Percentiles rank a stretch among this genome's conserved stretches.
These are phyloP conservation scores for Phyllostomus discolor DNA, from an alignment of 2,113 vertebrate species.

Conservation along the genomic window DNA sequence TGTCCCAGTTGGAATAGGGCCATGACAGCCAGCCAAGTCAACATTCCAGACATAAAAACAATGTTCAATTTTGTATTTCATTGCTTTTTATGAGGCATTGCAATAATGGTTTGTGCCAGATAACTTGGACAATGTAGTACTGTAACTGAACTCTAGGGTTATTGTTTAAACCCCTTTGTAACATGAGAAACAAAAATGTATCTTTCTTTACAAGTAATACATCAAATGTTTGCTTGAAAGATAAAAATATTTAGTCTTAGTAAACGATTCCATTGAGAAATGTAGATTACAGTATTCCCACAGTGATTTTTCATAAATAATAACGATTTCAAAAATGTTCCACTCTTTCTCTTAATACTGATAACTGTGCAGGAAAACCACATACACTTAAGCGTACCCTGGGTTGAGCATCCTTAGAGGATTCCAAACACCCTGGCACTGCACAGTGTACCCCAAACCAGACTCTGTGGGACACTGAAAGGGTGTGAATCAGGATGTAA, in stretches of 20 bases:
- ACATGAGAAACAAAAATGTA: background rate
- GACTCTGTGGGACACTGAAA: background rate
- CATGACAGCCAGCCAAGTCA: background rate
- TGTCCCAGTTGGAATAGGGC: constrained; percentile 9
- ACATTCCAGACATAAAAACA: constrained; percentile 17
- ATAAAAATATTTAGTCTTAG: constrained; percentile 28
- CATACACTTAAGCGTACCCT: background rate
- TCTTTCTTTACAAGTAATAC: constrained; percentile 34
- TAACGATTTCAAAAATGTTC: background rate
- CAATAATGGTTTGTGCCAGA: constrained; percentile 1
- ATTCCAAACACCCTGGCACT: background rate
- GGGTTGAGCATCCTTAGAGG: background rate
- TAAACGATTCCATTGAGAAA: background rate
- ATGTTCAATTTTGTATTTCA: constrained; percentile 3
- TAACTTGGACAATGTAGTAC: background rate
- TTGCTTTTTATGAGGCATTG: constrained; percentile 3
- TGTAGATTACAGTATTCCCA: background rate
- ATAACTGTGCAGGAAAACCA: background rate
- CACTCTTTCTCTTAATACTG: background rate
- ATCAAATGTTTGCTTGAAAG: constrained; percentile 6
- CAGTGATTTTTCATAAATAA: background rate
- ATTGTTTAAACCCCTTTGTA: constrained; percentile 2
- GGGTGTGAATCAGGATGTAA: background rate
- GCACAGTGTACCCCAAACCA: background rate
- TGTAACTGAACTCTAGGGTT: constrained; percentile 6